These are phyloP conservation scores for Macaria notata DNA, from an alignment of 2,888 invertebrate species.

Conservation along the genomic window DNA sequence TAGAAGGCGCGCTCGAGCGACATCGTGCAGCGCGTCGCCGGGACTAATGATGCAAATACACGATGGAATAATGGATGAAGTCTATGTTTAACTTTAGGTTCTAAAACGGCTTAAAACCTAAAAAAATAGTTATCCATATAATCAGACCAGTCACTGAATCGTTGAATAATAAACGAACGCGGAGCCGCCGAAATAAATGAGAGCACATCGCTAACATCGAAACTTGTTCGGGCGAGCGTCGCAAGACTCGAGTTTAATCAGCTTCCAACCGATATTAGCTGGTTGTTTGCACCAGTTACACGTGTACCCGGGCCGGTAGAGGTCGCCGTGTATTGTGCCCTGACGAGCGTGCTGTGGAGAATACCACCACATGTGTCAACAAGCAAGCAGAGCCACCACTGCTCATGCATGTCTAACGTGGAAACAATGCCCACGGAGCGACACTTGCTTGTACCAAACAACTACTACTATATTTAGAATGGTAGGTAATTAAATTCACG, in stretches of 20 bases:
- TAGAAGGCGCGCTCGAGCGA: neutral
- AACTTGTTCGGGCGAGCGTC: slow-evolving; percentile 16
- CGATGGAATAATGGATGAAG: too few relatives aligned
- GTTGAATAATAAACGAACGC: slow-evolving; percentile 12
- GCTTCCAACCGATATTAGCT: slow-evolving; percentile 1
- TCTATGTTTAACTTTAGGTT: too few relatives aligned
- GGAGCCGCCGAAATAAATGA: slow-evolving; percentile 12
- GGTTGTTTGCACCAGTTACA: slow-evolving; percentile 7
- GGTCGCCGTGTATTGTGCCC: neutral
- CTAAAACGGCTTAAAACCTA: too few relatives aligned
- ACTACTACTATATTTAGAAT: neutral
- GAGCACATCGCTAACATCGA: neutral
- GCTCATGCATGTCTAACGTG: neutral
- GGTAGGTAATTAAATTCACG: neutral
- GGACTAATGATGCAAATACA: too few relatives aligned
- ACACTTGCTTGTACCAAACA: neutral
- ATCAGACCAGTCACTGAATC: slow-evolving; percentile 17
- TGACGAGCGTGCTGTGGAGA: neutral
- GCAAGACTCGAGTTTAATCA: slow-evolving; percentile 8
- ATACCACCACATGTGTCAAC: too few relatives aligned
- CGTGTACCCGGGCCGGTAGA: neutral
- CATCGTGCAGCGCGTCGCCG: neutral
- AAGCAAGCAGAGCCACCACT: too few relatives aligned
- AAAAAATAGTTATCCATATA: slow-evolving; percentile 4
- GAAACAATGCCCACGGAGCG: neutral